These are phyloP conservation scores for Ptychochromis oligacanthus DNA, from an alignment of 2,113 vertebrate species.

Conservation along the genomic window DNA sequence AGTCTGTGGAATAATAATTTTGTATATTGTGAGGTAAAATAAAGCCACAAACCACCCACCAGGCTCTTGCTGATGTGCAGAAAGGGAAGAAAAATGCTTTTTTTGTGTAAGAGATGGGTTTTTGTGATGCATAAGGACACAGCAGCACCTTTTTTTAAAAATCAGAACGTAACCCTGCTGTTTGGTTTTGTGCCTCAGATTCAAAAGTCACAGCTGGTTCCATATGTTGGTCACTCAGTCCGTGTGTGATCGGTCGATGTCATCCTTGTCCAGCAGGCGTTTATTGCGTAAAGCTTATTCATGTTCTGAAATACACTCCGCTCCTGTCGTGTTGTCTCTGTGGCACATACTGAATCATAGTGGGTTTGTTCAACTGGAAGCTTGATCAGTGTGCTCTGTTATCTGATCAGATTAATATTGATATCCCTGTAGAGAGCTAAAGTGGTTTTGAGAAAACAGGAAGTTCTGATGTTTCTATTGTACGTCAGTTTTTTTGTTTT, in stretches of 20 bases:
- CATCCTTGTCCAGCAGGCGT: background rate
- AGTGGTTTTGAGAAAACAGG: background rate
- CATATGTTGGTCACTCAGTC: background rate
- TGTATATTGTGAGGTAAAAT: background rate
- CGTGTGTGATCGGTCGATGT: background rate
- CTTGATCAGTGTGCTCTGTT: rapidly evolving
- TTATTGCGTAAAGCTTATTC: background rate
- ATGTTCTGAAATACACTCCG: background rate
- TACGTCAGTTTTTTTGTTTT: background rate
- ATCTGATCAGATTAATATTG: background rate
- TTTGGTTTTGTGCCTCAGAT: background rate
- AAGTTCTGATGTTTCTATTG: background rate
- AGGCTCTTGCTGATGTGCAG: background rate
- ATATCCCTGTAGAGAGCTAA: background rate
- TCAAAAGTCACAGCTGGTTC: background rate
- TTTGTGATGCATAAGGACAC: background rate
- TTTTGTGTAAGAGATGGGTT: background rate
- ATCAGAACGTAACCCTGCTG: background rate
- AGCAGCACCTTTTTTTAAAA: background rate
- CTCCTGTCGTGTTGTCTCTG: background rate
- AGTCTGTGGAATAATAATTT: background rate
- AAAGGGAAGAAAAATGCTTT: background rate
- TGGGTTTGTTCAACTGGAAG: background rate
- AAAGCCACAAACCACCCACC: background rate
- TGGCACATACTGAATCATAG: background rate